phyloP scores from a whole-genome alignment of 2,113 vertebrate species.

The Colius striatus region DNA sequence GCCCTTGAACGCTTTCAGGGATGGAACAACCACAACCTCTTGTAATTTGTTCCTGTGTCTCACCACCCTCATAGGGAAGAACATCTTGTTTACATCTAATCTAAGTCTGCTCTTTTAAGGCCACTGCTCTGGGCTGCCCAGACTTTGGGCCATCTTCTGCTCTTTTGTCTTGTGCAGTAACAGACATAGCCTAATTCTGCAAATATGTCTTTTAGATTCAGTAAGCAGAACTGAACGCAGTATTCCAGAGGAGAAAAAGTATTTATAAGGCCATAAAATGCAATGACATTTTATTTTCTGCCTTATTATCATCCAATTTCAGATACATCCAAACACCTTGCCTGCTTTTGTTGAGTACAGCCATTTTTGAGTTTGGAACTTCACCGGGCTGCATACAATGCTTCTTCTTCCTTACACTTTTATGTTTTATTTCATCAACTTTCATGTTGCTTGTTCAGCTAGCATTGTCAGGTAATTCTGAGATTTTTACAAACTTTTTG shows the following conservation, averaged over 20 bases:
- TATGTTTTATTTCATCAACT: not conserved
- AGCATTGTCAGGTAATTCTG: not conserved
- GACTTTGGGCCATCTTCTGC: not conserved
- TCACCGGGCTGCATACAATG: not conserved
- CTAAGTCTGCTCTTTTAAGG: too few relatives aligned
- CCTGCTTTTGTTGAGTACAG: not conserved
- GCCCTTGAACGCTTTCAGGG: too few relatives aligned
- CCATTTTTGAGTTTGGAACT: not conserved
- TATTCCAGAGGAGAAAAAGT: not conserved
- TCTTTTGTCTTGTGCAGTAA: not conserved
- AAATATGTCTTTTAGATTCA: not conserved
- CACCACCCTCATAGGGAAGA: too few relatives aligned
- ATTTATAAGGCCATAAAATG: not conserved
- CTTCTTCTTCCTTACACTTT: not conserved
- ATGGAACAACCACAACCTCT: too few relatives aligned
- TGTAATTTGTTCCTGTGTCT: too few relatives aligned
- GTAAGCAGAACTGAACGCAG: not conserved
- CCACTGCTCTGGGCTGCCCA: too few relatives aligned
- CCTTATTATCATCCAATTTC: not conserved
- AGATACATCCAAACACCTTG: not conserved
- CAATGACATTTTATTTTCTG: not conserved
- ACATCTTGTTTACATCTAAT: too few relatives aligned
- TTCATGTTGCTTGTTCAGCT: not conserved
- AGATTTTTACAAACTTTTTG: not conserved
- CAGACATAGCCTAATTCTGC: not conserved